Conservation (phyloP, 2,113 vertebrate genomes). For the Hydropotes inermis region DNA sequence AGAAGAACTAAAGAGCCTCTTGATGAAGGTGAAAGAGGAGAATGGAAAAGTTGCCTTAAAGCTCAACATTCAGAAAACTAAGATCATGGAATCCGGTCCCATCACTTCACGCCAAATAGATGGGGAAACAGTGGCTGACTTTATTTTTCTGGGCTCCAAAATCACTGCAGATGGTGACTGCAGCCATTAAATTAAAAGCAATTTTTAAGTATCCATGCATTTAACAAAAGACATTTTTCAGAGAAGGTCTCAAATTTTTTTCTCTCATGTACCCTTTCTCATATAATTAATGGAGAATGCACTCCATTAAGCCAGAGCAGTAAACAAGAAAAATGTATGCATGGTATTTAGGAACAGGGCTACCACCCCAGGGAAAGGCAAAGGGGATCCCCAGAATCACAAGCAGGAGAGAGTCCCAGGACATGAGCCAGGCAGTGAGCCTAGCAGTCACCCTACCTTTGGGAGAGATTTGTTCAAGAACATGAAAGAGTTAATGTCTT, state of each 20-base stretch:
- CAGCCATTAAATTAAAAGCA: neutral
- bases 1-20: too few species aligned
- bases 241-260: neutral
- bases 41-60: too few species aligned
- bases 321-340: neutral
- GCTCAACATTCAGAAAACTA: too few species aligned
- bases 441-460: neutral
- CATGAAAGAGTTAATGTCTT: neutral
- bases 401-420: neutral
- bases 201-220: neutral
- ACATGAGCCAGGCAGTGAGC: neutral
- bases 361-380: neutral
- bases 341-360: accelerated
- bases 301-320: neutral
- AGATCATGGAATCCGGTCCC: too few species aligned
- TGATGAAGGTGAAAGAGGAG: too few species aligned
- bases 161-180: too few species aligned
- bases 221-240: neutral
- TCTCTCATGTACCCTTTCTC: neutral
- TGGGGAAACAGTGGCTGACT: too few species aligned
- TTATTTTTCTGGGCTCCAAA: too few species aligned
- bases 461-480: neutral
- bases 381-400: neutral
- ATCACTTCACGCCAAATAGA: too few species aligned
- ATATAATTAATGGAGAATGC: neutral